Conservation (phyloP, 2,113 vertebrate species). For the Steatornis caripensis region DNA sequence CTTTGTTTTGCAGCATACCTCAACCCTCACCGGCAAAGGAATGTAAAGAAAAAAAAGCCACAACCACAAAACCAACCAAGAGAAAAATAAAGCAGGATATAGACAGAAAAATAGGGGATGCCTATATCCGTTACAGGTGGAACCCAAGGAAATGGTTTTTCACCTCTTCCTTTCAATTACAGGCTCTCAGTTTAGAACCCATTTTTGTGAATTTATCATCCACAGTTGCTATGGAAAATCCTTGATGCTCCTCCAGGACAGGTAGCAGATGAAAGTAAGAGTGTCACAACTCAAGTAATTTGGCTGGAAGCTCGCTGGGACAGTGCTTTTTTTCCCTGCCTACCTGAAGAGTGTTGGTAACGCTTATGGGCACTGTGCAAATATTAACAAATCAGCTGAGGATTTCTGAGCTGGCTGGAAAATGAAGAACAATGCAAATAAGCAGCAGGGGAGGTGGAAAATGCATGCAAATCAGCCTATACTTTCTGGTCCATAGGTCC, state of each 20-base stretch:
- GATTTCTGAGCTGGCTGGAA: slow-evolving; percentile 25
- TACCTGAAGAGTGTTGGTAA: neutral
- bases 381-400: slow-evolving; percentile 44
- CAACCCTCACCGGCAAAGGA: neutral
- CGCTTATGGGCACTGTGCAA: neutral
- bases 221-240: neutral
- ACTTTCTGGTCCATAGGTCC: slow-evolving; percentile 32
- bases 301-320: neutral
- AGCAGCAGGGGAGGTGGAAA: slow-evolving; percentile 37
- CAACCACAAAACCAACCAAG: neutral
- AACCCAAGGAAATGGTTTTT: neutral
- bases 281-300: neutral
- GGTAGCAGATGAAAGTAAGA: neutral
- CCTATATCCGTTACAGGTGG: neutral
- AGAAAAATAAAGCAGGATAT: neutral
- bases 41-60: neutral
- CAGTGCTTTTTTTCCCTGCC: neutral
- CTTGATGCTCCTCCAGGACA: neutral
- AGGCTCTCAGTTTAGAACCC: neutral
- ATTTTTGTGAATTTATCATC: neutral
- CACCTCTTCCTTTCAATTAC: neutral
- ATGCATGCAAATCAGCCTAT: slow-evolving; percentile 48
- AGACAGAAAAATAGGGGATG: neutral
- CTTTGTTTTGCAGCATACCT: neutral
- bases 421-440: slow-evolving; percentile 53